A percentile compares a stretch with the other conserved stretches of the same genome.
Conservation (phyloP, 2,797 vertebrate genomes). For the Pseudomugil gertrudae region DNA sequence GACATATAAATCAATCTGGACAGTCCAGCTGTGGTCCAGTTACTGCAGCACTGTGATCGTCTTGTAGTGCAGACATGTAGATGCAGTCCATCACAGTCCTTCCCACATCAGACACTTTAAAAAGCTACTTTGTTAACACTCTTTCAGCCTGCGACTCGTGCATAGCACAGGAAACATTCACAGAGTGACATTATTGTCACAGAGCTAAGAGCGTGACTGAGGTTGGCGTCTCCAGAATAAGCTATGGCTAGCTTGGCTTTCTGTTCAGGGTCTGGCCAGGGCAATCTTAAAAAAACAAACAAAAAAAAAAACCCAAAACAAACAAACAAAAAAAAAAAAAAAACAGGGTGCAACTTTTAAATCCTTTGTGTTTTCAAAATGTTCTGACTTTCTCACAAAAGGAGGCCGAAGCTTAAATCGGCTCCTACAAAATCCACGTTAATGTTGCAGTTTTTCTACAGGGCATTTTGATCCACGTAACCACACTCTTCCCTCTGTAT, state of each 20-base stretch:
- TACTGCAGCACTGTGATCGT: neutral
- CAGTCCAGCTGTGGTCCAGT: neutral
- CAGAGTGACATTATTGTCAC: conserved; percentile 38
- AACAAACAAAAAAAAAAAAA: no score
- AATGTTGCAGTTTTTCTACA: conserved; percentile 73
- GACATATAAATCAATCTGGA: neutral
- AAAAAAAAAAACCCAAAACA: no score
- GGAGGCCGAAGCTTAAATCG: conserved; percentile 35
- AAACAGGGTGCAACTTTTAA: conserved; percentile 78
- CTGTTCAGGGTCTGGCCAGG: conserved; percentile 75
- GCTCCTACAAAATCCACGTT: conserved; percentile 49
- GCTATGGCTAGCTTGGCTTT: conserved; percentile 61
- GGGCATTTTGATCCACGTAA: conserved; percentile 66
- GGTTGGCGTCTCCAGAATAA: conserved; percentile 69
- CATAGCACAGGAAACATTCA: conserved; percentile 44
- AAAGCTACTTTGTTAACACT: conserved; percentile 62
- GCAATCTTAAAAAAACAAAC: conserved; percentile 60
- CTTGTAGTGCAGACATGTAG: neutral
- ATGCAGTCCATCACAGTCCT: neutral
- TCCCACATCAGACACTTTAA: neutral
- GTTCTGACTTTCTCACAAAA: conserved; percentile 45
- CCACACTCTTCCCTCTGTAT: conserved; percentile 23
- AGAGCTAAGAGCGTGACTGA: conserved; percentile 56
- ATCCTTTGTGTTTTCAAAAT: conserved; percentile 55
- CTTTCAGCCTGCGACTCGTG: conserved; percentile 43